These are phyloP conservation scores for Nymphicus hollandicus DNA, from an alignment of 2,113 vertebrate genomes.

Conservation along the genomic window DNA sequence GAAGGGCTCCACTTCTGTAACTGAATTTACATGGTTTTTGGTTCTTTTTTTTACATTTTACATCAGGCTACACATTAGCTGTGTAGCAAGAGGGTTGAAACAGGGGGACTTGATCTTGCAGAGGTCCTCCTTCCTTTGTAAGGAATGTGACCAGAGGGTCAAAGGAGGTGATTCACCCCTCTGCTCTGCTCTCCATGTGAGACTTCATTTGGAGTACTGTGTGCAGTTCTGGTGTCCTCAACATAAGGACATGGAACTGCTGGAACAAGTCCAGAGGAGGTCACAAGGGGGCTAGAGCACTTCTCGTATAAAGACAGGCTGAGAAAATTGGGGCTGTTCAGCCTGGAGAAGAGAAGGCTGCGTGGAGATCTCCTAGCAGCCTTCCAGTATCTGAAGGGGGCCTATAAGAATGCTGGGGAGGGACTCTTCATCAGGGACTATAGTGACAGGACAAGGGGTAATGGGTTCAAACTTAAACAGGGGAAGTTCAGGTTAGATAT, in stretches of 20 bases:
- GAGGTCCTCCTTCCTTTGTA: not conserved
- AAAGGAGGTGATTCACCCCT: not conserved
- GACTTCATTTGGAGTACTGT: not conserved
- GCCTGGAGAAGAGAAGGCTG: not conserved
- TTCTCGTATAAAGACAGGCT: not conserved
- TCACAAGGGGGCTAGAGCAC: not conserved
- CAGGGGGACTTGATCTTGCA: not conserved
- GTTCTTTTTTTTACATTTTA: not conserved
- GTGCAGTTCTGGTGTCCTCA: not conserved
- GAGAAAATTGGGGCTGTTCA: not conserved
- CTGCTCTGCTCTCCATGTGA: not conserved
- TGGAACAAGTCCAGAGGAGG: not conserved
- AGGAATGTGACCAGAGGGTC: not conserved
- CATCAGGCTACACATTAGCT: not conserved
- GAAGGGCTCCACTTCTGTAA: not conserved
- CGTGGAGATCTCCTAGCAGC: not conserved
- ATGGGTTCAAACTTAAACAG: not conserved
- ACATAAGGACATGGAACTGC: not conserved
- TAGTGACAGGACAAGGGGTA: not conserved
- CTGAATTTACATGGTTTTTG: not conserved
- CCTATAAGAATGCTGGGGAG: not conserved
- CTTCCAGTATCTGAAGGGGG: not conserved
- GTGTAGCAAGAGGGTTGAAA: not conserved
- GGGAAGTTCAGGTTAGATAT: not conserved
- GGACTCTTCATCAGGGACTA: not conserved